A percentile compares a stretch with the other conserved stretches of the same genome.
Conservation (phyloP, 2,113 vertebrate species). For the Embiotoca jacksoni region DNA sequence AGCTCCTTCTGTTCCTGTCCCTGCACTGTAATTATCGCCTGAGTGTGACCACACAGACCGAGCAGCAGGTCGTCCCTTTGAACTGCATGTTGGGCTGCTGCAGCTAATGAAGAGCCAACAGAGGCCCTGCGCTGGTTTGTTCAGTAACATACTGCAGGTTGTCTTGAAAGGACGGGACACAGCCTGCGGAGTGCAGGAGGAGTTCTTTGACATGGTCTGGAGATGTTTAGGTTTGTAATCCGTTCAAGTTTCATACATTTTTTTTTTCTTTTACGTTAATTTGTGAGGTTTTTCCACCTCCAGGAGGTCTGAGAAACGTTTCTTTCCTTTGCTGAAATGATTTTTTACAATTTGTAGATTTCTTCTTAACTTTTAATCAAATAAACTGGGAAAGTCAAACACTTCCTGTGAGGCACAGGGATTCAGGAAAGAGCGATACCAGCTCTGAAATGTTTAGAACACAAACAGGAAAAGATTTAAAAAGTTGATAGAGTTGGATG, state of each 20-base stretch:
- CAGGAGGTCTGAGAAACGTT: no score
- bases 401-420: slow-evolving; percentile 8
- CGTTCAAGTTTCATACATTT: no score
- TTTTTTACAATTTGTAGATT: no score
- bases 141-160: slow-evolving; percentile 3
- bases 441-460: not conserved
- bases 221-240: no score
- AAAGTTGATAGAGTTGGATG: not conserved
- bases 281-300: no score
- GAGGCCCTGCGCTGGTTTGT: slow-evolving; percentile 37
- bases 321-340: no score
- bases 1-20: slow-evolving; percentile 10
- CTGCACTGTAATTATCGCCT: slow-evolving; percentile 55
- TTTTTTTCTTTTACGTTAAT: no score
- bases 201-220: not conserved
- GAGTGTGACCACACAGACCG: slow-evolving; percentile 36
- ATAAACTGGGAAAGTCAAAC: not conserved
- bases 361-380: not conserved
- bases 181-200: not conserved
- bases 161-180: not conserved
- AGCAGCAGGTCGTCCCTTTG: slow-evolving; percentile 50
- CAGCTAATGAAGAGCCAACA: slow-evolving; percentile 35
- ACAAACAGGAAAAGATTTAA: not conserved
- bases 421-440: not conserved
- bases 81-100: slow-evolving; percentile 35